These are phyloP conservation scores for Glossosoma conforme DNA, from an alignment of 1,140 invertebrate genomes.

Conservation along the genomic window DNA sequence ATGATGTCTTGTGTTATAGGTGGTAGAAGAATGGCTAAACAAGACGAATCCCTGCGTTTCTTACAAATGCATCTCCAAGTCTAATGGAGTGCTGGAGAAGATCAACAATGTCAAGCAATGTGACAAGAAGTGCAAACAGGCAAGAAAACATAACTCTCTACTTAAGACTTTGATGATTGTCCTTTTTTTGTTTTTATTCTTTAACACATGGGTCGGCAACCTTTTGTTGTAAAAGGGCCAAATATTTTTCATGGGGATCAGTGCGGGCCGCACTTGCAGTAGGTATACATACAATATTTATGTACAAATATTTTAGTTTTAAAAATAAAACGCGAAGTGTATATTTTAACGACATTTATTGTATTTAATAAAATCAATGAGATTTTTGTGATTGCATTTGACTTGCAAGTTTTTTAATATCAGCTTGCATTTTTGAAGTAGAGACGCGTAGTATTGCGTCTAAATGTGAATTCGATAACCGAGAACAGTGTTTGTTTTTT, in stretches of 20 bases:
- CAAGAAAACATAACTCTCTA: too few species aligned
- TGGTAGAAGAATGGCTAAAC: too few species aligned
- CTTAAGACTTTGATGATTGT: too few species aligned
- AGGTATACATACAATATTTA: constrained; percentile 11
- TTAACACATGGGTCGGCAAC: constrained; percentile 9
- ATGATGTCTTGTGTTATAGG: too few species aligned
- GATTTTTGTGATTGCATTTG: constrained; percentile 19
- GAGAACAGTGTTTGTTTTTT: constrained; percentile 20
- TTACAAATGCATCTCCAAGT: too few species aligned
- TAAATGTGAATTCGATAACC: constrained; percentile 18
- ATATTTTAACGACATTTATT: constrained; percentile 14
- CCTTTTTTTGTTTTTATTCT: too few species aligned
- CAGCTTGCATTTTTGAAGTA: constrained; percentile 18
- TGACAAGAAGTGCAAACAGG: too few species aligned
- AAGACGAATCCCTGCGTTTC: too few species aligned
- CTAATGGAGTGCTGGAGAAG: too few species aligned
- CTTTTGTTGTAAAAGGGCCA: constrained; percentile 15
- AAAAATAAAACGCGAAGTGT: constrained; percentile 12
- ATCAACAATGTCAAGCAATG: too few species aligned
- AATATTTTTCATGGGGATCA: constrained; percentile 16
- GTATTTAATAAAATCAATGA: constrained; percentile 18
- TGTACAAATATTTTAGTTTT: constrained; percentile 13
- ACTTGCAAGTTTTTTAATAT: constrained; percentile 18
- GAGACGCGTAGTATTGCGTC: constrained; percentile 17
- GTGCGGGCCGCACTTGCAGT: constrained; percentile 13